Evolutionary conservation across 37 sponge, comb jelly and placozoan genomes (phyloP), one percentile per base, ranked within the genome.

Genomic region (Eunapius fragilis): DNA sequence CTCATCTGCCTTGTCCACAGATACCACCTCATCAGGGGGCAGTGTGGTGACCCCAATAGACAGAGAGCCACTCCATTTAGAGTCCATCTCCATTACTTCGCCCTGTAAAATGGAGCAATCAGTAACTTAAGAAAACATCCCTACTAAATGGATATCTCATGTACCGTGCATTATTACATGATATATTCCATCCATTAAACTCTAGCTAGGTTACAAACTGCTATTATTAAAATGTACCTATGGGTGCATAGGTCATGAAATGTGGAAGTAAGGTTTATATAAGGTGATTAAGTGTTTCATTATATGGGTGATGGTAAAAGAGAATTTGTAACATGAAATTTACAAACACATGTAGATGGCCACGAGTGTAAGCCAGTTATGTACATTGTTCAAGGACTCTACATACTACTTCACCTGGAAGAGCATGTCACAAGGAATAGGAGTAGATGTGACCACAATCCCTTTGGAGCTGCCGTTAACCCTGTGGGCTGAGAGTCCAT

Each of bases 41-140:
- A 87, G 37, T 31, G 75, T 17, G 10, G 87, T 87, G 31, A 87
- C 68, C 6, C 81, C 87, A 27, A 87, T 38, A 17, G 75, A 49
- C 27, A 87, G 27, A 2, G 82, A 68, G 26, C 87, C 87, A 67
- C 68, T 48, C 87, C 81, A 80, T 25, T 49, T 28, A 12, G 67
- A 0, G 37, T 80, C 5, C 69, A 87, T 33, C 25, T 87, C 34
- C 2, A 22, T 6, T 41, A 87, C 67, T 67, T 49, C 35, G 5
- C 80, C 82, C 87, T 87, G 33, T 17, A 72, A 25, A 37, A 3
- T 0, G 58, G 14, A 11, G 14, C 19, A 12, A 1, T 41, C 41
- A 17, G 7, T 4, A 17, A 11, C 22, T 58, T 45, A 45, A 9
- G 9, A 11, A 13, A 58, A 12, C 2, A 58, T 17, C 22, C 19